Conservation (phyloP, 1,140 invertebrate genomes). For the Steinernema khuongi region DNA sequence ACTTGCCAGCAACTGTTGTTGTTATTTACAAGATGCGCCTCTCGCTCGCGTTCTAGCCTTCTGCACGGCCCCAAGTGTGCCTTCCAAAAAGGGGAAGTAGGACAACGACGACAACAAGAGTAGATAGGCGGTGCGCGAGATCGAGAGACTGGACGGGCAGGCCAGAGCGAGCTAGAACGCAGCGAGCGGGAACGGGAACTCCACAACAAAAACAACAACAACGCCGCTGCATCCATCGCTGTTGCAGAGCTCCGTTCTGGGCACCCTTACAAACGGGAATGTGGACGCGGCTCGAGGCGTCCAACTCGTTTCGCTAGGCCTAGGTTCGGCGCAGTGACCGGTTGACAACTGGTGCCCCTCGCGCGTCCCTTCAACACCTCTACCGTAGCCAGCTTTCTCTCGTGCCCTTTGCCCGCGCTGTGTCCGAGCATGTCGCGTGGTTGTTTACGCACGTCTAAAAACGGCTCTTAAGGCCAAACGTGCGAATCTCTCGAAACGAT, state of each 20-base stretch:
- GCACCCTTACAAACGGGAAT: neutral
- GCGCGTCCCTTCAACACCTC: neutral
- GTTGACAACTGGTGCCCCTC: too few species aligned
- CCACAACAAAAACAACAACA: constrained; percentile 15
- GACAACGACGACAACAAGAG: neutral
- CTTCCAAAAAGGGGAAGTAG: constrained; percentile 10
- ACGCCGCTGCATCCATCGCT: constrained; percentile 14
- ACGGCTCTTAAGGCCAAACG: too few species aligned
- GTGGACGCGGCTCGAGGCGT: too few species aligned
- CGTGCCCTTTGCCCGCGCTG: too few species aligned
- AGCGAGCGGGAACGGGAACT: constrained; percentile 9
- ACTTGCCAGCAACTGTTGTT: neutral
- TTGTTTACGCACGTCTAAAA: neutral
- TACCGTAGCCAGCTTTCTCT: neutral
- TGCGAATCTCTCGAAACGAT: neutral
- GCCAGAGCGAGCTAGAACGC: neutral
- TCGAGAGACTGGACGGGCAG: neutral
- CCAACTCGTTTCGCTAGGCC: too few species aligned
- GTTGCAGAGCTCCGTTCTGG: neutral
- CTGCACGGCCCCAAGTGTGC: too few species aligned
- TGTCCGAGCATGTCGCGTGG: neutral
- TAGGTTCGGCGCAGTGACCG: too few species aligned
- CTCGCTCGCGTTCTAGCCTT: neutral
- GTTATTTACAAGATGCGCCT: neutral
- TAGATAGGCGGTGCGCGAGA: neutral